Conservation (phyloP, 2,888 invertebrate genomes). For the Cyaniris semiargus region DNA sequence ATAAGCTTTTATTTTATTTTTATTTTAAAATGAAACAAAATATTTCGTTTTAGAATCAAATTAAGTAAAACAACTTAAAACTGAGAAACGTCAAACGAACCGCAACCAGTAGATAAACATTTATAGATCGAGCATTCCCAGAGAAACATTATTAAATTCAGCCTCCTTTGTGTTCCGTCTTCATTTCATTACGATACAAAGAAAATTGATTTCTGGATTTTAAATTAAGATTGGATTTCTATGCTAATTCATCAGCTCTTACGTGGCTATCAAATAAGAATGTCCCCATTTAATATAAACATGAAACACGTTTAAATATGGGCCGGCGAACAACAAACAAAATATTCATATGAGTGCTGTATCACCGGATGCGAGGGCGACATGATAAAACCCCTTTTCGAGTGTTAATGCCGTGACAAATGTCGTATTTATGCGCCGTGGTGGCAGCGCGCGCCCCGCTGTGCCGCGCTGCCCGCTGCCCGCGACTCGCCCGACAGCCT, state of each 20-base stretch:
- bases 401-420: conserved; percentile 80
- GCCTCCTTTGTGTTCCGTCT: conserved; percentile 15
- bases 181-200: conserved; percentile 25
- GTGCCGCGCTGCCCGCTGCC: conserved; percentile 48
- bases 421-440: conserved; percentile 76
- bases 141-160: conserved; percentile 18
- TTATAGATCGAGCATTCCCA: conserved; percentile 14
- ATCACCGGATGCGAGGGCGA: conserved; percentile 76
- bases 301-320: conserved; percentile 35
- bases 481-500: not conserved
- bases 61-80: not conserved
- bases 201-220: conserved; percentile 26
- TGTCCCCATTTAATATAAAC: conserved; percentile 29
- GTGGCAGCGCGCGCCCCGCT: conserved; percentile 65
- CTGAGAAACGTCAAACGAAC: not conserved
- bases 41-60: not conserved
- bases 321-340: conserved; percentile 61
- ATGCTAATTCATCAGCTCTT: conserved; percentile 29
- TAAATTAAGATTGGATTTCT: conserved; percentile 29
- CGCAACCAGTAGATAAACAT: conserved; percentile 22
- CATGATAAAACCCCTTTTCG: conserved; percentile 77
- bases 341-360: conserved; percentile 47
- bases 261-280: conserved; percentile 26
- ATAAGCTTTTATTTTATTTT: not conserved
- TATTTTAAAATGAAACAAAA: not conserved